A percentile compares a stretch with the other conserved stretches of the same genome.
These are phyloP conservation scores for Pteromalus puparum DNA, from an alignment of 1,140 invertebrate species.

Conservation along the genomic window DNA sequence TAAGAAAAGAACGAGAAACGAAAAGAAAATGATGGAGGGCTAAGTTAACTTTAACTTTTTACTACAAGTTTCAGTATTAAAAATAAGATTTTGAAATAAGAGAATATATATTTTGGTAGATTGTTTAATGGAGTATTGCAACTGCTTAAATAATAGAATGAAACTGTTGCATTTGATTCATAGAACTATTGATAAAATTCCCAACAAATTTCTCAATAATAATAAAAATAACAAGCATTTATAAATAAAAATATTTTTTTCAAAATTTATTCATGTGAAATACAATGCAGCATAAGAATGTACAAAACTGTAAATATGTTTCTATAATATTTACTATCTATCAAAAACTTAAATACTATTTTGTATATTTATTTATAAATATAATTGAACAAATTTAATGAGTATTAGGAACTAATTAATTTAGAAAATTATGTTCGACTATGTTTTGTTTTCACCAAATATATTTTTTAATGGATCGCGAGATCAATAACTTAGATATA, in stretches of 20 bases:
- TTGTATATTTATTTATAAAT: constrained; percentile 4
- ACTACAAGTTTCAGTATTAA: too few relatives aligned
- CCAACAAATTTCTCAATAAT: too few relatives aligned
- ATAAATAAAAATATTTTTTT: constrained; percentile 4
- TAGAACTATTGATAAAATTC: too few relatives aligned
- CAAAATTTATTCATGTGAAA: constrained; percentile 30
- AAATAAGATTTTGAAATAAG: too few relatives aligned
- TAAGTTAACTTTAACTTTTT: too few relatives aligned
- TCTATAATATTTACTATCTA: constrained; percentile 12
- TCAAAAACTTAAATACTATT: constrained; percentile 16
- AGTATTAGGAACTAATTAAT: constrained; percentile 5
- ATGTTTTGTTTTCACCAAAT: neutral
- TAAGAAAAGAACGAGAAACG: too few relatives aligned
- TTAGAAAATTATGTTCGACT: neutral
- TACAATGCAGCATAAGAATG: constrained; percentile 27
- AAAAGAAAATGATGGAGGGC: too few relatives aligned
- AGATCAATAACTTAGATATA: too few relatives aligned
- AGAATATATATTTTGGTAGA: too few relatives aligned
- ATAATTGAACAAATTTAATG: neutral
- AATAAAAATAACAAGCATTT: neutral
- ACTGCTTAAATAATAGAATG: too few relatives aligned
- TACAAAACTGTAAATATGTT: constrained; percentile 39
- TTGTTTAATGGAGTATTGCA: too few relatives aligned
- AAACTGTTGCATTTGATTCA: too few relatives aligned
- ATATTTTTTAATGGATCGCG: neutral